Evolutionary conservation across 2,797 vertebrate genomes (phyloP), one percentile per base, ranked within the genome.

Genomic region (Chromis chromis): DNA sequence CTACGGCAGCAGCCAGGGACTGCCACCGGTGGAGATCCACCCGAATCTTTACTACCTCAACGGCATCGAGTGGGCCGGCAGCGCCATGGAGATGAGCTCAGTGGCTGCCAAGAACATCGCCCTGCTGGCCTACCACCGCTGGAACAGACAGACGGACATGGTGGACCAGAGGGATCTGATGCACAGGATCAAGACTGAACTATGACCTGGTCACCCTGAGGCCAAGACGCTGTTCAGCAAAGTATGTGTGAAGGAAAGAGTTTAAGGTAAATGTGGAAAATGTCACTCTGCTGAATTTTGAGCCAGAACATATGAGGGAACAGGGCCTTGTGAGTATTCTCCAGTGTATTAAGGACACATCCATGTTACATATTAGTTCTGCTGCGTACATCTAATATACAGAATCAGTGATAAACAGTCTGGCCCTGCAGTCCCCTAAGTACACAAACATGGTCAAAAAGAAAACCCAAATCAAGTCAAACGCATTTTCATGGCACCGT

Each of bases 91-190:
- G 92, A 97, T 98, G 95, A 96, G 94, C 79, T 95, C 96, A 0
- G 96, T 99, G 59, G 97, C 97, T 0, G 98, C 98, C 82, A 99
- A 99, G 88, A 99, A 99, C 1, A 96, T 99, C 50, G 98, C 98
- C 11, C 94, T 99, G 85, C 84, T 99, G 86, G 97, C 97, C 5
- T 98, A 97, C 83, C 97, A 98, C 87, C 96, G 96, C 88, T 99
- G 98, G 98, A 96, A 96, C 85, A 93, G 95, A 68, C 96, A 98
- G 60, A 89, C 95, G 3, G 97, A 98, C 80, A 98, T 97, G 95
- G 96, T 99, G 25, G 97, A 99, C 92, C 98, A 98, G 88, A 97
- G 94, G 85, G 98, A 99, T 80, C 94, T 99, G 82, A 96, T 99
- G 94, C 98, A 99, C 92, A 97, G 96, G 88, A 96, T 99, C 85